A percentile compares a stretch with the other conserved stretches of the same genome.
phyloP scores from a whole-genome alignment of 1,140 invertebrate genomes.

The Cherax destructor region DNA sequence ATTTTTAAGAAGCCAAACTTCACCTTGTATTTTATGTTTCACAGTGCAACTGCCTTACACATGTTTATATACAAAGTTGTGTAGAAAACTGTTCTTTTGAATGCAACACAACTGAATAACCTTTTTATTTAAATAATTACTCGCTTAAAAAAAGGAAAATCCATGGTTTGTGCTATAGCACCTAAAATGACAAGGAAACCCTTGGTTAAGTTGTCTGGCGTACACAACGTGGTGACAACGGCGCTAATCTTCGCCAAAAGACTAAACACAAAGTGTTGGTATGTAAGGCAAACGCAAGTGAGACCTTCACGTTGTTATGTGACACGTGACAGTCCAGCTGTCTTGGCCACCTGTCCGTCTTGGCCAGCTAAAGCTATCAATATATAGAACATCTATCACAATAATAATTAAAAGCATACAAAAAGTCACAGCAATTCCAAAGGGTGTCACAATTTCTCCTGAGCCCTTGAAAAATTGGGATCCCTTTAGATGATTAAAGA shows the following conservation, averaged over 20 bases:
- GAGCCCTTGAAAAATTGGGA: slow-evolving; percentile 71
- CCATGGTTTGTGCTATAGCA: slow-evolving; percentile 69
- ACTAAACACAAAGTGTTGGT: slow-evolving; percentile 68
- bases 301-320: slow-evolving; percentile 69
- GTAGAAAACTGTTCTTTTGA: slow-evolving; percentile 69
- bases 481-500: slow-evolving; percentile 70
- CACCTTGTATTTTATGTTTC: slow-evolving; percentile 68
- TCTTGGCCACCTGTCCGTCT: slow-evolving; percentile 66
- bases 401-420: slow-evolving; percentile 71
- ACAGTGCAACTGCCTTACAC: slow-evolving; percentile 70
- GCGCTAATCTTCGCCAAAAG: slow-evolving; percentile 56
- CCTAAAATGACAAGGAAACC: slow-evolving; percentile 70
- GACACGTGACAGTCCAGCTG: slow-evolving; percentile 68
- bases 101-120: slow-evolving; percentile 66
- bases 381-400: slow-evolving; percentile 71
- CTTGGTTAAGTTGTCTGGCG: slow-evolving; percentile 67
- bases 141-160: slow-evolving; percentile 57
- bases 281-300: slow-evolving; percentile 70
- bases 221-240: slow-evolving; percentile 58
- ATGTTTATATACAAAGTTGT: slow-evolving; percentile 70
- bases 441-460: slow-evolving; percentile 70
- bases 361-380: slow-evolving; percentile 69
- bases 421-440: slow-evolving; percentile 71
- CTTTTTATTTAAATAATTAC: slow-evolving; percentile 41
- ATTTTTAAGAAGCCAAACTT: slow-evolving; percentile 69